Evolutionary conservation across 2,113 vertebrate genomes (phyloP), one percentile per base, ranked within the genome.

Genomic region (Sylvicapra grimmia): DNA sequence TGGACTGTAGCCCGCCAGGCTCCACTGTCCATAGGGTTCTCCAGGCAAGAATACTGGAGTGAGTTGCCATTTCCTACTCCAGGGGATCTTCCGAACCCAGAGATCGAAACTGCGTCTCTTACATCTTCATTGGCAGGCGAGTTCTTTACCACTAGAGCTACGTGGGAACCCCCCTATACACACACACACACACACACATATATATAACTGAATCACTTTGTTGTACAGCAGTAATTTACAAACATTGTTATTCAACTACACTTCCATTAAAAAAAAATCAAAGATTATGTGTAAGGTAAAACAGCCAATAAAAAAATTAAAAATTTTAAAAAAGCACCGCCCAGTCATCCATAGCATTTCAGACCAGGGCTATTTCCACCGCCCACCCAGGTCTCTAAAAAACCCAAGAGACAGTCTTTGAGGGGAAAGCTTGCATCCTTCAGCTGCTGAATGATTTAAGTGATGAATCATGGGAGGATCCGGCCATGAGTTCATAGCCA

Each of bases 401-500:
- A 89, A 68, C 31, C 68, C 54, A 27, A 25, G 14, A 89, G 25
- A 54, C 2, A 80, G 6, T 77, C 68, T 3, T 51, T 4, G 31
- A 40, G 8, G 6, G 1, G 5, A 18, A 29, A 14, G 10, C 4
- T 21, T 88, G 40, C 12, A 6, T n/a, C 21, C 23, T 31, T 40
- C 58, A 7, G 31, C 4, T 7, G 15, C 44, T 16, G 72, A 47
- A 10, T 4, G 14, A 16, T 21, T 59, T 44, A 25, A 36, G 16
- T 47, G 12, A 63, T 2, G 12, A 82, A 9, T 61, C 51, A 3
- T 5, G 25, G n/a, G 8, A 16, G 27, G 21, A 2, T 15, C 56
- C 0, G 23, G 8, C 5, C 77, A 6, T 0, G 0, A 19, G 80
- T 5, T 47, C 56, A 4, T 14, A 2, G 4, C 16, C 12, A 3